Conservation (phyloP, 2,797 vertebrate species). For the Parambassis ranga region DNA sequence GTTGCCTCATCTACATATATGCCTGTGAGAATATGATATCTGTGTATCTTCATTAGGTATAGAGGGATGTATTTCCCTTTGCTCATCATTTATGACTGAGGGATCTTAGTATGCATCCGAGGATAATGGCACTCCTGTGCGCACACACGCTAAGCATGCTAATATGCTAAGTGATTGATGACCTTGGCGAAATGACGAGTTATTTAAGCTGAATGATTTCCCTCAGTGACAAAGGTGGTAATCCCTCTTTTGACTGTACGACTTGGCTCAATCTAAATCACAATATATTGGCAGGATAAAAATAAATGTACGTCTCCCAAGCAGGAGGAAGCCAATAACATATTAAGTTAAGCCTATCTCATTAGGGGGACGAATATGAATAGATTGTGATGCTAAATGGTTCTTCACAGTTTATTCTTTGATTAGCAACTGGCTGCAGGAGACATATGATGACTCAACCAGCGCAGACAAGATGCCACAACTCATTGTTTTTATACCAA, state of each 20-base stretch:
- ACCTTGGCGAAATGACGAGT: constrained; percentile 68
- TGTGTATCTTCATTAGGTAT: constrained; percentile 55
- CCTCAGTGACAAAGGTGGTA: constrained; percentile 63
- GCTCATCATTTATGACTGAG: constrained; percentile 60
- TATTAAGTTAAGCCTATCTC: constrained; percentile 46
- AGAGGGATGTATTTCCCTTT: constrained; percentile 48
- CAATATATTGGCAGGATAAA: constrained; percentile 39
- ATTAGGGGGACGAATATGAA: constrained; percentile 47
- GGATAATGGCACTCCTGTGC: constrained; percentile 41
- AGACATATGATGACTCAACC: constrained; percentile 11
- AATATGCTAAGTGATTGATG: constrained; percentile 66
- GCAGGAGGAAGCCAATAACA: constrained; percentile 40
- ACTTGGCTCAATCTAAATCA: constrained; percentile 49
- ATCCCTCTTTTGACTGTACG: constrained; percentile 59
- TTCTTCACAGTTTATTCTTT: constrained; percentile 24
- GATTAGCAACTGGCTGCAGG: constrained; percentile 5
- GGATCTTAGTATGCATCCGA: constrained; percentile 32
- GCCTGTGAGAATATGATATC: constrained; percentile 1
- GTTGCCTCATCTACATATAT: not conserved
- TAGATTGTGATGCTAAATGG: constrained; percentile 23
- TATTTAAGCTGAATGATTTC: constrained; percentile 69
- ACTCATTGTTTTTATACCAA: not conserved
- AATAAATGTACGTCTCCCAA: constrained; percentile 35
- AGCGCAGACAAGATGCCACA: constrained; percentile 1
- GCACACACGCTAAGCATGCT: constrained; percentile 46